Evolutionary conservation across 2,888 invertebrate genomes (phyloP).

Genomic region (Megaustenia siamemsis): DNA sequence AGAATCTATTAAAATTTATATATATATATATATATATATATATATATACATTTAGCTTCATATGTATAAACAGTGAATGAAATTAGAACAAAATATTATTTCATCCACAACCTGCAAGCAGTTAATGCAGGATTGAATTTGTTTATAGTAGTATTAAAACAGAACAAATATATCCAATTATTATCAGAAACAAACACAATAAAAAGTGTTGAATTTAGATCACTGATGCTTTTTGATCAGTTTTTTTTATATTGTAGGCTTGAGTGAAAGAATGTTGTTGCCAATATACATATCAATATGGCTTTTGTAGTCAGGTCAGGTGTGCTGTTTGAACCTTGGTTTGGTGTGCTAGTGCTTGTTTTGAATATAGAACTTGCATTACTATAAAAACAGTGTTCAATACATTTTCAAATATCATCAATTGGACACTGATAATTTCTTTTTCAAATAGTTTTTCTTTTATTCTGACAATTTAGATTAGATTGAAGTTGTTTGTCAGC

Average conservation of each 20-base stretch:
- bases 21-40: too few relatives aligned
- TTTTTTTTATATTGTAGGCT: background rate
- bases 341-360: slow-evolving; percentile 4
- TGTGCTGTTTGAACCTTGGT: background rate
- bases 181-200: too few relatives aligned
- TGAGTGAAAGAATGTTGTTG: background rate
- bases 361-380: slow-evolving; percentile 11
- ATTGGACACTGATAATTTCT: background rate
- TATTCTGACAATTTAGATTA: background rate
- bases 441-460: background rate
- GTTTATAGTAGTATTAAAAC: too few relatives aligned
- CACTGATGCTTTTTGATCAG: too few relatives aligned
- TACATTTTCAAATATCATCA: background rate
- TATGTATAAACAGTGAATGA: too few relatives aligned
- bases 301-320: background rate
- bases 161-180: too few relatives aligned
- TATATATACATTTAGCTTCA: too few relatives aligned
- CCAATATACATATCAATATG: background rate
- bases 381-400: background rate
- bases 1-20: too few relatives aligned
- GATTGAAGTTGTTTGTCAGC: slow-evolving; percentile 2
- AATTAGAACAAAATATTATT: too few relatives aligned
- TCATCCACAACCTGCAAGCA: too few relatives aligned
- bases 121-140: too few relatives aligned
- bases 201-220: too few relatives aligned